These are phyloP conservation scores for Cordilura impudica DNA, from an alignment of 2,888 invertebrate genomes.

Conservation along the genomic window DNA sequence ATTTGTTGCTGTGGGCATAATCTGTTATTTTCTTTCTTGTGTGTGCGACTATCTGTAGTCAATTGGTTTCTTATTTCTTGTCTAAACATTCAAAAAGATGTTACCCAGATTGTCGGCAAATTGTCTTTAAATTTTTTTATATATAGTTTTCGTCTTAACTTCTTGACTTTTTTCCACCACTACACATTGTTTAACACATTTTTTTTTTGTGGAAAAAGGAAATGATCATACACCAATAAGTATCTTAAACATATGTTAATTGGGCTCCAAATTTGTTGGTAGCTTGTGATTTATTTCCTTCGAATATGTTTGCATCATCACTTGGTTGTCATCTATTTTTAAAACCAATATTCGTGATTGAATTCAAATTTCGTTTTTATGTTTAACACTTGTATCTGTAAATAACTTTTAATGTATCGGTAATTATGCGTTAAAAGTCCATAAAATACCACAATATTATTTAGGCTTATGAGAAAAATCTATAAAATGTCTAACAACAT, in stretches of 20 bases:
- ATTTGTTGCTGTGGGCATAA: constrained; percentile 21
- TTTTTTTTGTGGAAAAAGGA: constrained; percentile 38
- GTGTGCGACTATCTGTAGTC: constrained; percentile 2
- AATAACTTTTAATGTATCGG: constrained; percentile 18
- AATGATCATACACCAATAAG: constrained; percentile 5
- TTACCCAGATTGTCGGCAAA: constrained; percentile 67
- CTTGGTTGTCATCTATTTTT: constrained; percentile 45
- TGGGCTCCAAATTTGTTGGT: not conserved
- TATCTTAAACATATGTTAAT: constrained; percentile 35
- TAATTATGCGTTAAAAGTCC: constrained; percentile 28
- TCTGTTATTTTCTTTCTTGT: constrained; percentile 1
- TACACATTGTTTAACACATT: constrained; percentile 35
- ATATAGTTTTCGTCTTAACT: constrained; percentile 47
- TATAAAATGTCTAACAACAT: constrained; percentile 9
- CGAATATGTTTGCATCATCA: constrained; percentile 18
- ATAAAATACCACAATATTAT: constrained; percentile 31
- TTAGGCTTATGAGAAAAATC: not conserved
- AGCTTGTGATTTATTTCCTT: not conserved
- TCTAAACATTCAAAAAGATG: constrained; percentile 63
- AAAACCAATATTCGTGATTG: constrained; percentile 41
- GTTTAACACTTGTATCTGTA: constrained; percentile 21
- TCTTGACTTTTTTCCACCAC: constrained; percentile 32
- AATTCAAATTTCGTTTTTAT: constrained; percentile 41
- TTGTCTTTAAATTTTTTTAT: constrained; percentile 63
- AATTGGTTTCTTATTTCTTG: constrained; percentile 49